Base-by-base conservation (phyloP, 2,888 invertebrate genomes). In the Acholoe squamosa region DNA sequence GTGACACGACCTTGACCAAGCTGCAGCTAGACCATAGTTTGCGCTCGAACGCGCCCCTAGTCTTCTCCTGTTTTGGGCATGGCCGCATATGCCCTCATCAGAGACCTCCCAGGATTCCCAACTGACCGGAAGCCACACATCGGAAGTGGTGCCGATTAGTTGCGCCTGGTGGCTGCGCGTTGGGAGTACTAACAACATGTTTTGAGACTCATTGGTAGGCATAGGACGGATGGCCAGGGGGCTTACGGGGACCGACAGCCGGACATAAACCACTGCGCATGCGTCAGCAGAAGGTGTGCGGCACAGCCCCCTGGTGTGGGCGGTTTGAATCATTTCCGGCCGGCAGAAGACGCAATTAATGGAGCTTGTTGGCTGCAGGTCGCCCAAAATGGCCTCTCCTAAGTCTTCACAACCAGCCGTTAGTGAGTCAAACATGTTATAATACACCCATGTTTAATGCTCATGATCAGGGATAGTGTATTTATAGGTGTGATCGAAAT, bases 261-360 rank as follows among this genome's bases (percentile, higher is more conserved):
- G 25, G 31, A 31, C 76, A 25, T 25, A 25, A 76, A 76, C 80
- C 80, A 22, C 16, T 16, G 80, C 80, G 43, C 80, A 80, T 80
- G 80, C 43, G 80, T n/a, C 80, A 43, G 34, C 80, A 0, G 34
- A 80, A 80, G 80, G 80, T 80, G 80, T 80, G 80, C n/a, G 43
- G 34, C 80, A 33, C 34, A 80, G 80, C 80, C 33, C 80, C 80
- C 34, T 43, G 80, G 33, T 43, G 80, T 22, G 34, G 80, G 80
- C 22, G 22, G 19, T 43, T 61, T 76, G 80, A 33, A 43, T 43
- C 43, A 80, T 80, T 80, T 80, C 80, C 80, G 80, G 80, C 16
- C 16, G 33, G 80, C 33, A 34, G 80, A 16, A 43, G 80, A 80
- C 12, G 80, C 43, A 80, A 80, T 80, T 80, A 80, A 80, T 80